Evolutionary conservation across 2,113 vertebrate genomes (phyloP), one percentile per base, ranked within the genome.

Genomic region (Alethe diademata): DNA sequence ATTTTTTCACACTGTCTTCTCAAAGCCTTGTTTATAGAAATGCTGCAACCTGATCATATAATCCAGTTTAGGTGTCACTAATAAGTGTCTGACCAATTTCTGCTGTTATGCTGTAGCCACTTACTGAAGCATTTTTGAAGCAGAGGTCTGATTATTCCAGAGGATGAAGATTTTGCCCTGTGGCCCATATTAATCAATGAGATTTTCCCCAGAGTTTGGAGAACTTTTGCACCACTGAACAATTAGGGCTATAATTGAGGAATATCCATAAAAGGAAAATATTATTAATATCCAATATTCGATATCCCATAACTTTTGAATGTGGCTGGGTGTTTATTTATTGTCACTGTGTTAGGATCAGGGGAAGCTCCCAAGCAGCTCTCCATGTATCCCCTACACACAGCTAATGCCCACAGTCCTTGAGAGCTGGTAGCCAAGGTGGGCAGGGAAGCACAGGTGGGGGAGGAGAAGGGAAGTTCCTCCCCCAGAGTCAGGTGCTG

Each of bases 361-460:
- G 72, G 33, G 75, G 33, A 47, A 53, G 43, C 36, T 94, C 67
- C 57, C 31, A 54, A 25, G n/a, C 38, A 57, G 40, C 28, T 82
- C 3, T 71, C 14, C 17, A 17, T 33, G 19, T n/a, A 9, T 66
- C 9, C 25, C 35, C 6, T 20, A 9, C 15, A 18, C 0, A 1
- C 9, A 78, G 47, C 5, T 0, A 1, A 6, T 24, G 56, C 19
- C 19, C 28, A 10, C 7, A 36, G 71, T 25, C 54, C 28, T 28
- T 38, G 56, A 25, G 67, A 67, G 43, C 24, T 28, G 14, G 4
- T 12, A 25, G 29, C 10, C 19, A 22, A 56, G 47, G 53, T 0
- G 3, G 31, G 48, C 70, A 50, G 57, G 29, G n/a, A 54, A 20
- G 26, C 48, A 62, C 6, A 51, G 47, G 23, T 31, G 61, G 47